Conservation (phyloP, 2,113 vertebrate genomes). For the Grus americana region DNA sequence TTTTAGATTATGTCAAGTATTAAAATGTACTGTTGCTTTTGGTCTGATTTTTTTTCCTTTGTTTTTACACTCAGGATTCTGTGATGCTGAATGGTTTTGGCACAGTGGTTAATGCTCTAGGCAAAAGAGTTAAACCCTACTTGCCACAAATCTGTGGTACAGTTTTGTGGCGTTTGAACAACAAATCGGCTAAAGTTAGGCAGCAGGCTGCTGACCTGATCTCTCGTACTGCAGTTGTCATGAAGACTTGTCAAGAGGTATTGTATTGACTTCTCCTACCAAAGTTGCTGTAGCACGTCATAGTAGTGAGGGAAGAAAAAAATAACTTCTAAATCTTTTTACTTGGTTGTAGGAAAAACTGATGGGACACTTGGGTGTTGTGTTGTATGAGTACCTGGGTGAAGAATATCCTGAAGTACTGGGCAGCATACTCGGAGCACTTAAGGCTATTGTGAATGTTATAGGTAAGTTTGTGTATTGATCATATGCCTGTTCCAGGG, state of each 20-base stretch:
- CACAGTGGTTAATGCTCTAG: constrained; percentile 97
- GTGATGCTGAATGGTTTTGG: constrained; percentile 99
- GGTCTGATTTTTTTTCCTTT: background rate
- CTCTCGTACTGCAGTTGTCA: constrained; percentile 97
- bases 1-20: background rate
- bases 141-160: constrained; percentile 99
- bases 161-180: constrained; percentile 97
- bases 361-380: constrained; percentile 98
- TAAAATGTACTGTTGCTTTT: background rate
- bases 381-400: constrained; percentile 97
- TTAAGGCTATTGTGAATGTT: constrained; percentile 98
- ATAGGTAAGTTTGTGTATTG: constrained; percentile 82
- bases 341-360: constrained; percentile 88
- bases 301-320: background rate
- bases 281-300: background rate
- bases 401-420: constrained; percentile 98
- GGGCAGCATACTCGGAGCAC: constrained; percentile 96
- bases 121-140: constrained; percentile 97
- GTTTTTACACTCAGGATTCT: constrained; percentile 82
- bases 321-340: background rate
- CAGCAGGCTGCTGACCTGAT: constrained; percentile 98
- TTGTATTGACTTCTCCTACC: constrained; percentile 49
- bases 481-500: background rate
- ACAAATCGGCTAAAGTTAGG: constrained; percentile 97
- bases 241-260: constrained; percentile 99